phyloP scores from a whole-genome alignment of 2,797 vertebrate species.

The Numenius phaeopus region DNA sequence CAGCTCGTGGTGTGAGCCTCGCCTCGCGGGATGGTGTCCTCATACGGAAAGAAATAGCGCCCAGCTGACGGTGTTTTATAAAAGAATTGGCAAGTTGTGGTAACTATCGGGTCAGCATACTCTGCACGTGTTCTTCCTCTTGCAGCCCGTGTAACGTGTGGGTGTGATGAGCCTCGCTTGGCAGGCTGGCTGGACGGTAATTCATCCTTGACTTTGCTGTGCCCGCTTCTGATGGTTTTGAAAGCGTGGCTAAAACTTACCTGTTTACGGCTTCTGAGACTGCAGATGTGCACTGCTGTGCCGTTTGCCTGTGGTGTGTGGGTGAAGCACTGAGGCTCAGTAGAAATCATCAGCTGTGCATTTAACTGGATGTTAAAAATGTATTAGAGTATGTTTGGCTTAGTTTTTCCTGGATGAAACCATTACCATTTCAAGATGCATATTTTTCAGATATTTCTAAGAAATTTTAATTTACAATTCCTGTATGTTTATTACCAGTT shows the following conservation, averaged over 20 bases:
- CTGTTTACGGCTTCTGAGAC: background rate
- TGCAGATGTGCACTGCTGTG: too few species aligned
- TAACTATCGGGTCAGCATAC: background rate
- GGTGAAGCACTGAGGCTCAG: background rate
- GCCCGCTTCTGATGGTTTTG: background rate
- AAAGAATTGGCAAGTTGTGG: background rate
- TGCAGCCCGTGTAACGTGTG: rapidly evolving
- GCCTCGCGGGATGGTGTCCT: rapidly evolving
- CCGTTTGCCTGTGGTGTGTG: background rate
- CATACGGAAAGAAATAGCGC: rapidly evolving
- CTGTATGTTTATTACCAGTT: rapidly evolving
- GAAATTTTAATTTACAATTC: rapidly evolving
- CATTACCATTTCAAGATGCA: rapidly evolving
- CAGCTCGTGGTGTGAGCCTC: background rate
- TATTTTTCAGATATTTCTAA: background rate
- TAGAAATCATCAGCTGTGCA: background rate
- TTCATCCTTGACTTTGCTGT: background rate
- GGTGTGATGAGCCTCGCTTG: background rate
- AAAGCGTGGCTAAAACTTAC: background rate
- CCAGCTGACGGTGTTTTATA: background rate
- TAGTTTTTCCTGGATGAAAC: background rate
- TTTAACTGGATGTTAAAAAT: background rate
- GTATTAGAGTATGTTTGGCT: background rate
- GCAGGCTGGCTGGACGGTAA: too few species aligned
- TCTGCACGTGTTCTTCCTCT: rapidly evolving